These are phyloP conservation scores for Sebastes schlegelii DNA, from an alignment of 2,113 vertebrate species.

Conservation along the genomic window DNA sequence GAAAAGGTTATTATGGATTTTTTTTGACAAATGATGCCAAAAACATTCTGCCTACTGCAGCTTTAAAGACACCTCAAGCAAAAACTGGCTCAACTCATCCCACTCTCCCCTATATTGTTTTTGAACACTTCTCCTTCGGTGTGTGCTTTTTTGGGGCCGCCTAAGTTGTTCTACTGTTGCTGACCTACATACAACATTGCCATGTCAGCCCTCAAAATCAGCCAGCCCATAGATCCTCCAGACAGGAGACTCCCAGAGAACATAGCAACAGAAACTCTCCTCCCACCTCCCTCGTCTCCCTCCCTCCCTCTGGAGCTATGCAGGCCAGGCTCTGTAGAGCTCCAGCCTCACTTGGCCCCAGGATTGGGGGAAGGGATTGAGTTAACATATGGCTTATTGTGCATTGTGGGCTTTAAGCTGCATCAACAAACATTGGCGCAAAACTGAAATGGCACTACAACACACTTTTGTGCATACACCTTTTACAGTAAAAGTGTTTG, in stretches of 20 bases:
- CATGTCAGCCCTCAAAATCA: constrained; percentile 74
- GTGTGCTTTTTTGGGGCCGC: constrained; percentile 6
- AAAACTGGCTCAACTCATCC: too few relatives aligned
- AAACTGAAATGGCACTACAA: constrained; percentile 7
- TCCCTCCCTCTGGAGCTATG: constrained; percentile 70
- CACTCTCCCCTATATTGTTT: too few relatives aligned
- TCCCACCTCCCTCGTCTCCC: constrained; percentile 59
- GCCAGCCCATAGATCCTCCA: constrained; percentile 66
- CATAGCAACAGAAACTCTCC: constrained; percentile 78
- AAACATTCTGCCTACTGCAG: too few relatives aligned
- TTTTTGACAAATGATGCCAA: too few relatives aligned
- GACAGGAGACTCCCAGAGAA: constrained; percentile 74
- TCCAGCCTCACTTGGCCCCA: constrained; percentile 55
- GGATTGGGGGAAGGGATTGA: constrained; percentile 70
- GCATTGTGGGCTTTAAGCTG: constrained; percentile 64
- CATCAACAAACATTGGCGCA: constrained; percentile 12
- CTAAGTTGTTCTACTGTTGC: constrained; percentile 25
- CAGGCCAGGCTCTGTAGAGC: constrained; percentile 66
- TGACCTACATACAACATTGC: constrained; percentile 72
- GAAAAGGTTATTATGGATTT: too few relatives aligned
- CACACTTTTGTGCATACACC: neutral
- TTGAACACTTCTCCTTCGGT: neutral
- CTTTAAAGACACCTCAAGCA: too few relatives aligned
- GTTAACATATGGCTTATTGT: constrained; percentile 77
- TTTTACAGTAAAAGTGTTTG: too few relatives aligned